phyloP scores from a whole-genome alignment of 2,113 vertebrate species.

The Lasiurus cinereus region DNA sequence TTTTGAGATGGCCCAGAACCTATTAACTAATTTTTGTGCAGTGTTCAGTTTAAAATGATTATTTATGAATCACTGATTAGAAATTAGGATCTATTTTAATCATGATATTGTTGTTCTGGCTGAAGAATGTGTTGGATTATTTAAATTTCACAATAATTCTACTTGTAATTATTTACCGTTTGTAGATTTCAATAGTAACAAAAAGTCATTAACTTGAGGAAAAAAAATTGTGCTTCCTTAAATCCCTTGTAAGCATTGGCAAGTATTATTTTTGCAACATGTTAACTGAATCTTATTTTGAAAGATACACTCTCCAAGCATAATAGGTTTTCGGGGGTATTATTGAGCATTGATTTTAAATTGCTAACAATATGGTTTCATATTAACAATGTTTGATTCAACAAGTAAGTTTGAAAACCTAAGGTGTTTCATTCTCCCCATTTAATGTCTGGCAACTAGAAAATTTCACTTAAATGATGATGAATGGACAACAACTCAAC shows the following conservation, averaged over 20 bases:
- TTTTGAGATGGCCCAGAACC: not conserved
- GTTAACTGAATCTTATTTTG: slow-evolving; percentile 61
- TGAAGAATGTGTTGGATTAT: not conserved
- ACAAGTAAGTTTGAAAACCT: slow-evolving; percentile 33
- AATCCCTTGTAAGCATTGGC: slow-evolving; percentile 56
- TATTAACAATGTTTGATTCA: slow-evolving; percentile 51
- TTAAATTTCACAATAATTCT: not conserved
- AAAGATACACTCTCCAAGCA: slow-evolving; percentile 30
- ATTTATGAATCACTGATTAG: not conserved
- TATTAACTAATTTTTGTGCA: not conserved
- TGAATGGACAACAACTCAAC: slow-evolving; percentile 49
- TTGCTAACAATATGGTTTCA: slow-evolving; percentile 48
- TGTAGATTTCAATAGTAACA: slow-evolving; percentile 17
- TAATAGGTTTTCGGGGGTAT: not conserved
- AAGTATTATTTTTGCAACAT: slow-evolving; percentile 61
- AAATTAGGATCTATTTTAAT: slow-evolving; percentile 20
- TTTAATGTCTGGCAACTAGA: slow-evolving; percentile 59
- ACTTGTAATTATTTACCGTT: slow-evolving; percentile 18
- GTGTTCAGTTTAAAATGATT: not conserved
- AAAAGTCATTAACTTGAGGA: slow-evolving; percentile 35
- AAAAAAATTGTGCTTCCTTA: slow-evolving; percentile 30
- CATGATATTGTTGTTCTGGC: not conserved
- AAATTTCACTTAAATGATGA: slow-evolving; percentile 60
- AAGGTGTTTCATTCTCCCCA: slow-evolving; percentile 44
- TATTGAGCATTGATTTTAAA: slow-evolving; percentile 68